Evolutionary conservation across 2,797 vertebrate species (phyloP), one percentile per base, ranked within the genome.

Genomic region (Pseudochirops corinnae): DNA sequence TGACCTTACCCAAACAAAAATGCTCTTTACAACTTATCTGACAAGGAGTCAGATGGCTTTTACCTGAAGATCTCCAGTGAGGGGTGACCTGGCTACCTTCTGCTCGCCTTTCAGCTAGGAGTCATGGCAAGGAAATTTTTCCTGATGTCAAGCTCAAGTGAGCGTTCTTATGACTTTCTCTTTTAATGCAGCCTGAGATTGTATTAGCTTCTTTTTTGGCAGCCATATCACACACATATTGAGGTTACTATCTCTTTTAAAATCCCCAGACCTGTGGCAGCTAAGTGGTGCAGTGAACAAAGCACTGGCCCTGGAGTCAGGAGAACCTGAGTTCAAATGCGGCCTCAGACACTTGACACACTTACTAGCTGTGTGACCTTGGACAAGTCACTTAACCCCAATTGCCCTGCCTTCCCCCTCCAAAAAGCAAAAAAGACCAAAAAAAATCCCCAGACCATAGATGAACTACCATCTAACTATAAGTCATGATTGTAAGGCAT

Each of bases 51-150:
- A 31, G 13, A 91, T 62, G 90, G 33, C 16, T 55, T 95, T 21
- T 94, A 60, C 53, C 93, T 93, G 91, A 94, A 31, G 52, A 90
- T 56, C 5, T 95, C 28, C 91, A 91, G 55, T 6, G n/a, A 60
- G 9, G n/a, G 56, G 16, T 39, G 56, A 96, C 57, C 90, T 95
- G 74, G 92, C 7, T 67, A 62, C 58, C 92, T 92, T 93, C 92
- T 60, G 50, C 93, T 91, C 91, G 33, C 16, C 53, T 95, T 82
- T 96, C 90, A 56, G 91, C 90, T 46, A n/a, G 2, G 90, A 93
- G 33, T 82, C 90, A 53, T 94, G n/a, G 90, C 93, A 67, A 90
- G 14, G 92, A 91, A 56, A 92, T 82, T 92, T 31, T 94, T 93
- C 60, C 56, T 93, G 16, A 24, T 46, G 50, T 90, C 18, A 46